Conservation (phyloP, 2,797 vertebrate species). For the Sternotherus odoratus region DNA sequence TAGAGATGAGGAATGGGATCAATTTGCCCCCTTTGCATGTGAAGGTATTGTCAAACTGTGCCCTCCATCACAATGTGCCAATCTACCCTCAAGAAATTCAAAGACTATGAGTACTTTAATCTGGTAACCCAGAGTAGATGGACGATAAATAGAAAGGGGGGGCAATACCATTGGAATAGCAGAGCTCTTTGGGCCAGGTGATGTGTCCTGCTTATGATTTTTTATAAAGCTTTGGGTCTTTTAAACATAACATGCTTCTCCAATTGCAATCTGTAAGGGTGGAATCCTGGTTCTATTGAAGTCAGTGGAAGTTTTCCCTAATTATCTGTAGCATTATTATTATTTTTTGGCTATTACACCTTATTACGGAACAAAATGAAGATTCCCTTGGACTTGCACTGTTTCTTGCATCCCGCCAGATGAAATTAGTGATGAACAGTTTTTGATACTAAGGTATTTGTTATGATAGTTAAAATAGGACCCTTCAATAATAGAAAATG, state of each 20-base stretch:
- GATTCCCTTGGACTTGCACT: background rate
- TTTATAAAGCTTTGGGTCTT: accelerated
- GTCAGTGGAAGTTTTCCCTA: background rate
- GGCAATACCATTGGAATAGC: background rate
- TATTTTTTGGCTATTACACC: background rate
- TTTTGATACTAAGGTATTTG: background rate
- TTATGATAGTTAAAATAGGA: background rate
- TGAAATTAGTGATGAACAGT: background rate
- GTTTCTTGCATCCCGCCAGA: background rate
- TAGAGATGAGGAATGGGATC: background rate
- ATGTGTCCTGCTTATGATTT: background rate
- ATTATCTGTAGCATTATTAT: background rate
- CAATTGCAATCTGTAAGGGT: too few relatives aligned
- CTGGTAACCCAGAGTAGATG: background rate
- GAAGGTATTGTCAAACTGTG: background rate
- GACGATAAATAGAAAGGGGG: background rate
- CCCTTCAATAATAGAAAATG: background rate
- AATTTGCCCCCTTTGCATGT: background rate
- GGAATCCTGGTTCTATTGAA: background rate
- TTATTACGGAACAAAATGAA: background rate
- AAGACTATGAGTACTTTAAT: accelerated
- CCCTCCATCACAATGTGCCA: background rate
- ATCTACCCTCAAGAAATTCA: accelerated
- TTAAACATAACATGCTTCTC: background rate
- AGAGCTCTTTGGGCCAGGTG: background rate